Evolutionary conservation across 2,113 vertebrate genomes (phyloP), one percentile per base, ranked within the genome.

Genomic region (Tangachromis dhanisi): DNA sequence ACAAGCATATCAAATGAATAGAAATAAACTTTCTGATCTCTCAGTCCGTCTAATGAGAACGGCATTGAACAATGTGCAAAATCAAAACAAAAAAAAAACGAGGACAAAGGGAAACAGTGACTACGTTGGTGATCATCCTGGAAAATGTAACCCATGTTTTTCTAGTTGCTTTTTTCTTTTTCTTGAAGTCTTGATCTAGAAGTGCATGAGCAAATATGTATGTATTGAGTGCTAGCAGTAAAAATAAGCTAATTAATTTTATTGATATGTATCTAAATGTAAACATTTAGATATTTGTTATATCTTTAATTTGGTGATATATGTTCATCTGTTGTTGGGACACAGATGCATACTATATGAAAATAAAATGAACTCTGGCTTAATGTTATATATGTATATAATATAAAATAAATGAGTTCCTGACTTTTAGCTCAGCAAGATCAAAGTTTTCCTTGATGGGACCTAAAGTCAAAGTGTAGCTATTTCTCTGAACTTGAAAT

Each of bases 1-100:
- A 91, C 88, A 88, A 87, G 87, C 63, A 49, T 71, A 68, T 90
- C 53, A 57, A 90, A 90, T 87, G 26, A 85, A 84, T 83, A 86
- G 61, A 88, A 86, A 91, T 86, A 19, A 19, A 33, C 68, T 71
- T 81, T 88, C 61, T 90, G 82, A 87, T 84, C 85, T 63, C 61
- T 76, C 6, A 14, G 59, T 80, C 24, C 6, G 0, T 21, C 29
- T 63, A 83, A 83, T 88, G 53, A 85, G 42, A 89, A 47, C 31
- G 45, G 5, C 54, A 19, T 5, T 85, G 49, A 86, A 81, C 38
- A 61, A 83, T 83, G 21, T 40, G 51, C 31, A 16, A 68, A 73
- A 61, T 49, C 31, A n/a, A n/a, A 38, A n/a, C 1, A 19, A 0
- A 14, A 71, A 71, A 49, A 73, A 45, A 21, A 11, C 4, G 21